A percentile compares a stretch with the other conserved stretches of the same genome.
Evolutionary conservation across 2,797 vertebrate genomes (phyloP).

Genomic region (Sylvia borin): DNA sequence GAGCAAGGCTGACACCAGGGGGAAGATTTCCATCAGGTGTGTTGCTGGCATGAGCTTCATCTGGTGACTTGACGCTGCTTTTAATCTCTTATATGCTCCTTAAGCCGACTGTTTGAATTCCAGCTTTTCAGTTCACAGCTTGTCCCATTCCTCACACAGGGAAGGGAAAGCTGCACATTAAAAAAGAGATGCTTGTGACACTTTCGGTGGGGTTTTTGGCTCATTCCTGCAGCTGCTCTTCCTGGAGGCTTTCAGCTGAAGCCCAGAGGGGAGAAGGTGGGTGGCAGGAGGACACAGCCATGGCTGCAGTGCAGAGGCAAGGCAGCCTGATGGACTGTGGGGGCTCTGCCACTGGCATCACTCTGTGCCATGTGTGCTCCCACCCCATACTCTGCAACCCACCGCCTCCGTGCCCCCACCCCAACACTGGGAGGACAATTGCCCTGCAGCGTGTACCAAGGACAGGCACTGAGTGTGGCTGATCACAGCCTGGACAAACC

Average conservation of each 20-base stretch:
- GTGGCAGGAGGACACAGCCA: background rate
- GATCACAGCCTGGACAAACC: background rate
- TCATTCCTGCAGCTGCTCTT: background rate
- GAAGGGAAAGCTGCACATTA: background rate
- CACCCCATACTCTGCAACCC: background rate
- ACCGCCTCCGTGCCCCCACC: fast-evolving
- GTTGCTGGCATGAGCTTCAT: background rate
- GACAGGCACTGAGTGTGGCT: fast-evolving
- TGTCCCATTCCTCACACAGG: fast-evolving
- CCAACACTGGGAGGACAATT: fast-evolving
- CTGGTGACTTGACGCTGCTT: fast-evolving
- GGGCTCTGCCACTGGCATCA: background rate
- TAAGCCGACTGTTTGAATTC: fast-evolving
- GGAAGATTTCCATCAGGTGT: background rate
- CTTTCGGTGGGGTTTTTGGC: background rate
- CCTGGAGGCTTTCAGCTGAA: background rate
- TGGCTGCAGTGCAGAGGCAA: background rate
- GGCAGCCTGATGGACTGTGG: background rate
- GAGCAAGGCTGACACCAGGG: background rate
- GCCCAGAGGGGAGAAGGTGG: fast-evolving
- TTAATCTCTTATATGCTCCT: background rate
- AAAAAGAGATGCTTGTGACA: background rate
- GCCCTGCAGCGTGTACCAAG: background rate
- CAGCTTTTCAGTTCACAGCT: background rate
- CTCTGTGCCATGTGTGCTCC: fast-evolving